Conservation (phyloP, 2,888 invertebrate species). For the Cosmia trapezina region DNA sequence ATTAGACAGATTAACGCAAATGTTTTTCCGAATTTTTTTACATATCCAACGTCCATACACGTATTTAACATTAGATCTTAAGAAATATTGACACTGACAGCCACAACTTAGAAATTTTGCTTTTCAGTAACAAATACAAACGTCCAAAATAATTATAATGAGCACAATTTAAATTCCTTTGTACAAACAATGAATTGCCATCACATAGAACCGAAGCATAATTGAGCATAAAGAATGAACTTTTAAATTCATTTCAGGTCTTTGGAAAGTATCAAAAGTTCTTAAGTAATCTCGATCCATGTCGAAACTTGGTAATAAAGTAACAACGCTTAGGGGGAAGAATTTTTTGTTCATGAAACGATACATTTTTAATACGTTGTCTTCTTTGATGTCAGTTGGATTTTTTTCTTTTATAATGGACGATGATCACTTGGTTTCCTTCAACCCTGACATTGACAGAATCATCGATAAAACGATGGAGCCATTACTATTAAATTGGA, state of each 20-base stretch:
- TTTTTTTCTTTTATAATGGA: slow-evolving; percentile 4
- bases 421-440: too few relatives aligned
- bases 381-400: slow-evolving; percentile 20
- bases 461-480: too few relatives aligned
- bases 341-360: slow-evolving; percentile 66
- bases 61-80: neutral
- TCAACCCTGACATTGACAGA: too few relatives aligned
- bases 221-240: slow-evolving; percentile 64
- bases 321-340: slow-evolving; percentile 71
- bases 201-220: slow-evolving; percentile 54
- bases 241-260: slow-evolving; percentile 75
- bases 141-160: slow-evolving; percentile 2
- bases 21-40: neutral
- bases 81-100: neutral
- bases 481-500: too few relatives aligned
- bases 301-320: slow-evolving; percentile 81
- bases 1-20: too few relatives aligned
- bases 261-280: slow-evolving; percentile 76
- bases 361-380: slow-evolving; percentile 65
- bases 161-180: slow-evolving; percentile 37
- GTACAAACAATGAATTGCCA: slow-evolving; percentile 49
- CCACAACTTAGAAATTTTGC: neutral
- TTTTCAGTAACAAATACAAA: neutral
- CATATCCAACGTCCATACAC: neutral
- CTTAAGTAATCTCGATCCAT: slow-evolving; percentile 79